Percentiles rank a stretch among this genome's conserved stretches.
Evolutionary conservation across 2,888 invertebrate genomes (phyloP).

Genomic region (Drosophila gaucha): DNA sequence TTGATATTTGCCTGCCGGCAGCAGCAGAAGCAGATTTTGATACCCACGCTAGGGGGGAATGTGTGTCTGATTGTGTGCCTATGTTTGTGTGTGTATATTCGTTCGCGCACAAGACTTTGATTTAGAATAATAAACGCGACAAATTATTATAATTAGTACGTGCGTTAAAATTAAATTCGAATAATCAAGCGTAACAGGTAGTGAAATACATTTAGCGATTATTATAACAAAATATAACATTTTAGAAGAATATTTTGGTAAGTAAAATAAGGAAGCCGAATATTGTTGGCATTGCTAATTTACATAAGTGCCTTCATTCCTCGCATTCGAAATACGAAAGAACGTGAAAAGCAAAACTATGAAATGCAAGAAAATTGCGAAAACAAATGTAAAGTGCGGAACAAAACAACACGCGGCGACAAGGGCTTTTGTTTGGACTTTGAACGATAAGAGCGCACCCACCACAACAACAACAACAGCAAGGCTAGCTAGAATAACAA

Average conservation of each 20-base stretch:
- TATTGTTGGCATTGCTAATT: constrained; percentile 38
- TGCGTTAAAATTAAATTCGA: constrained; percentile 44
- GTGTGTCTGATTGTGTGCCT: constrained; percentile 29
- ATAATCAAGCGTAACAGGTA: constrained; percentile 26
- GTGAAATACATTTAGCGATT: constrained; percentile 4
- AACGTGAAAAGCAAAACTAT: constrained; percentile 7
- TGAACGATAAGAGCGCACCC: constrained; percentile 70
- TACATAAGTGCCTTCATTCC: constrained; percentile 53
- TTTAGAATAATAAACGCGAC: constrained; percentile 54
- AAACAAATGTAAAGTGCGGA: constrained; percentile 14
- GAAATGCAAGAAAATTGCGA: constrained; percentile 24
- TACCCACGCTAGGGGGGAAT: constrained; percentile 25
- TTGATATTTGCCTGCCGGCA: constrained; percentile 68
- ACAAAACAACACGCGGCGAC: constrained; percentile 40
- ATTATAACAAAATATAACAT: constrained; percentile 3
- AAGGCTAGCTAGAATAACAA: constrained; percentile 24
- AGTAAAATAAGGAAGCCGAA: constrained; percentile 35
- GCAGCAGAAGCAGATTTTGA: constrained; percentile 47
- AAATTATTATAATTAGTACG: constrained; percentile 65
- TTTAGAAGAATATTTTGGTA: constrained; percentile 36
- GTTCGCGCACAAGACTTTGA: constrained; percentile 35
- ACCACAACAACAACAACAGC: constrained; percentile 41
- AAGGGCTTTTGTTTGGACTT: constrained; percentile 65
- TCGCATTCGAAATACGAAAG: constrained; percentile 21
- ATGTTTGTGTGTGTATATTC: constrained; percentile 23